Percentiles rank a stretch among this genome's conserved stretches.
phyloP scores from a whole-genome alignment of 2,888 invertebrate species.

The Megastigmus dorsalis region DNA sequence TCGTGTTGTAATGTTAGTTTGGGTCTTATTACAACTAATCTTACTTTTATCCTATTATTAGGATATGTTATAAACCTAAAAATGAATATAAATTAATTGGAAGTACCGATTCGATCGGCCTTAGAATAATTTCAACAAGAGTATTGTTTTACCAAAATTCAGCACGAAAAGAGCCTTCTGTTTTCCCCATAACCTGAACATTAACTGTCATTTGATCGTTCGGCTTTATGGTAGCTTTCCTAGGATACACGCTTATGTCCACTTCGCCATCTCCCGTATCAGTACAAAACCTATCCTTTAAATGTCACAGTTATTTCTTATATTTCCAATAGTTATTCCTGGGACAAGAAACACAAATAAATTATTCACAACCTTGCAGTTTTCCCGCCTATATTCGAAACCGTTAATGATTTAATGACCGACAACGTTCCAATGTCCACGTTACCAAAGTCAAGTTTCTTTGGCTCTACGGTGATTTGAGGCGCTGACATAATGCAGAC shows the following conservation, averaged over 20 bases:
- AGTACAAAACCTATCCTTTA: constrained; percentile 66
- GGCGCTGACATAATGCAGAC: constrained; percentile 63
- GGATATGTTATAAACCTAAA: constrained; percentile 63
- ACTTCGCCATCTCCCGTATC: constrained; percentile 73
- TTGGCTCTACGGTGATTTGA: constrained; percentile 65
- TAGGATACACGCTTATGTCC: constrained; percentile 71
- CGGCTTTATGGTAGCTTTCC: constrained; percentile 70
- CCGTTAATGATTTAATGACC: constrained; percentile 66
- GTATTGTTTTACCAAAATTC: constrained; percentile 73
- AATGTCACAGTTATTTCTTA: too few species aligned
- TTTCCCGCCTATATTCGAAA: constrained; percentile 72
- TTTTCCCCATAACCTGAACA: constrained; percentile 70
- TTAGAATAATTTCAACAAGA: background rate
- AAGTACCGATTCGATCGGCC: background rate
- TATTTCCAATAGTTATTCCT: too few species aligned
- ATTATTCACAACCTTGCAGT: constrained; percentile 61
- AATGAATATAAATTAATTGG: background rate
- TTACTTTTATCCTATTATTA: constrained; percentile 61
- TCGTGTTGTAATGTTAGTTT: constrained; percentile 70
- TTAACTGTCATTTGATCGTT: constrained; percentile 60
- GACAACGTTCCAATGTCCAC: constrained; percentile 73
- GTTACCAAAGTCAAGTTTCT: constrained; percentile 72
- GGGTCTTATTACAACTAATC: constrained; percentile 67
- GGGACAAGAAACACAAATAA: background rate
- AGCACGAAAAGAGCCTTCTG: constrained; percentile 68